Conservation (phyloP, 2,888 invertebrate species). For the Odontothrips loti region DNA sequence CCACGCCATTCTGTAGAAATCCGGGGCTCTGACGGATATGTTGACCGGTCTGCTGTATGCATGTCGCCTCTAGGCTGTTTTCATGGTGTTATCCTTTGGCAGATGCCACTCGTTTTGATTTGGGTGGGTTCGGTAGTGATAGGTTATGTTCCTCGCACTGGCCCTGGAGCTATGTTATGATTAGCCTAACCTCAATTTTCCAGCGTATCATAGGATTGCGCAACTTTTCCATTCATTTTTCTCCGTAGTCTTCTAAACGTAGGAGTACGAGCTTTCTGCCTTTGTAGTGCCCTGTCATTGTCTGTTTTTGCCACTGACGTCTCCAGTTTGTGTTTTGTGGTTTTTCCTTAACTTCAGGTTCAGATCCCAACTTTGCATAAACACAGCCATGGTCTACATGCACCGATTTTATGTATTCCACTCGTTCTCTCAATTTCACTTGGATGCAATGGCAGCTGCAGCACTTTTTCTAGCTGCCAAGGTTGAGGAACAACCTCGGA, state of each 20-base stretch:
- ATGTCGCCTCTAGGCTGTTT: too few species aligned
- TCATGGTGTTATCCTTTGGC: too few species aligned
- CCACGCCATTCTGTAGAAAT: conserved; percentile 9
- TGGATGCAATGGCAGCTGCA: conserved; percentile 90
- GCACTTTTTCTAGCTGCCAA: conserved; percentile 96
- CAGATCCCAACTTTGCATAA: conserved; percentile 92
- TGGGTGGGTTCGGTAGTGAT: not conserved
- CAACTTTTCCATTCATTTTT: not conserved
- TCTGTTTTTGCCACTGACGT: too few species aligned
- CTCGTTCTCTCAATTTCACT: conserved; percentile 91
- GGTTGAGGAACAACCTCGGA: conserved; percentile 97
- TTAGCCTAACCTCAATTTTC: conserved; percentile 14
- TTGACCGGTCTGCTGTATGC: too few species aligned
- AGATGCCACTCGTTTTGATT: too few species aligned
- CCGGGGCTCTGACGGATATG: too few species aligned
- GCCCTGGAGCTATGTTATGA: not conserved
- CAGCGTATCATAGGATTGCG: not conserved
- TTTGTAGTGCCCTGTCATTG: too few species aligned
- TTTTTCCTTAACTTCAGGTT: conserved; percentile 43
- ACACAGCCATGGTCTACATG: conserved; percentile 99
- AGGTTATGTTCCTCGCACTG: not conserved
- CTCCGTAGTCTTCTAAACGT: too few species aligned
- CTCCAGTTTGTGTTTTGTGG: not conserved
- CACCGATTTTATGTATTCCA: conserved; percentile 99
- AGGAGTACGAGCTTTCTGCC: too few species aligned